A percentile compares a stretch with the other conserved stretches of the same genome.
Conservation (phyloP, 2,113 vertebrate genomes). For the Litocranius walleri region DNA sequence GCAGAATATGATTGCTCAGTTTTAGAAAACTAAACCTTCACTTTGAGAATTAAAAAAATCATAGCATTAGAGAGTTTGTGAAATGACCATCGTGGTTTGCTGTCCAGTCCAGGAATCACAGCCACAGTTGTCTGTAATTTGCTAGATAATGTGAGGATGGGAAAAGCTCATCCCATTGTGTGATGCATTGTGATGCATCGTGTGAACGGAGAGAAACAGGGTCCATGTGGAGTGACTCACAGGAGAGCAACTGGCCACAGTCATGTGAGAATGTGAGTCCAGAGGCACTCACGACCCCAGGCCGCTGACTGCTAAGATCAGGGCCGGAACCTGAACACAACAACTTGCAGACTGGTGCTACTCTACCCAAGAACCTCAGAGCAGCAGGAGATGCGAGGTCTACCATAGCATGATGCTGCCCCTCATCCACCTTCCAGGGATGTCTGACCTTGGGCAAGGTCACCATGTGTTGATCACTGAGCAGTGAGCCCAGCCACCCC, state of each 20-base stretch:
- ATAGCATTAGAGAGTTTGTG: background rate
- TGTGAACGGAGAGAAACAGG: background rate
- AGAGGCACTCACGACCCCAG: background rate
- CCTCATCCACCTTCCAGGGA: background rate
- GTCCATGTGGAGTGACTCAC: background rate
- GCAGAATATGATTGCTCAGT: background rate
- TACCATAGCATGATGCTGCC: background rate
- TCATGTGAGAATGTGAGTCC: background rate
- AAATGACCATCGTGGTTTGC: background rate
- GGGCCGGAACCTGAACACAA: background rate
- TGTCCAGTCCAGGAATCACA: background rate
- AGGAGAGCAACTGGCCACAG: background rate
- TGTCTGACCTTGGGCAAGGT: background rate
- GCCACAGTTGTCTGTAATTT: background rate
- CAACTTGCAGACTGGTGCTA: background rate
- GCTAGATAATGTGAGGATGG: background rate
- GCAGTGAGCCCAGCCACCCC: background rate
- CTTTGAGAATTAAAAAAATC: background rate
- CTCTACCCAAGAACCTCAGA: background rate
- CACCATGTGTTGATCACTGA: too few species aligned
- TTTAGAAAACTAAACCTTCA: background rate
- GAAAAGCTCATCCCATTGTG: rapidly evolving
- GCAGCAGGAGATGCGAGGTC: background rate
- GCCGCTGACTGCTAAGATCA: background rate
- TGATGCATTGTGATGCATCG: too few species aligned